Conservation (phyloP, 1,140 invertebrate genomes). For the Cydia fagiglandana region DNA sequence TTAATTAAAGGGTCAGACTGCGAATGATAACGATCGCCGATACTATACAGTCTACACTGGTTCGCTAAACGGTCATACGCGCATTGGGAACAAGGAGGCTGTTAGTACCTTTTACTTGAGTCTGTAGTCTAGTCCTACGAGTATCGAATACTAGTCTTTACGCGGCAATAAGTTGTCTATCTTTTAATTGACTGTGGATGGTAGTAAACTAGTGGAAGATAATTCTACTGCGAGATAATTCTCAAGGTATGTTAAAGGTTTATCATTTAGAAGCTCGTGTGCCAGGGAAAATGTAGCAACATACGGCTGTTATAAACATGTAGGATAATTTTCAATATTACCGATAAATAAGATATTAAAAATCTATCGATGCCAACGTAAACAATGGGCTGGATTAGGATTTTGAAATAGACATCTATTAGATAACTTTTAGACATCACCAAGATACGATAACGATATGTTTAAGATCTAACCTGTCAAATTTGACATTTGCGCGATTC, state of each 20-base stretch:
- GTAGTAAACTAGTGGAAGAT: conserved; percentile 14
- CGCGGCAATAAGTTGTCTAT: conserved; percentile 30
- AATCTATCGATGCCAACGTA: too few species aligned
- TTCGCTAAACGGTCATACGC: not conserved
- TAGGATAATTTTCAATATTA: too few species aligned
- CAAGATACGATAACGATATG: too few species aligned
- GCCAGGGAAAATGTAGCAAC: not conserved
- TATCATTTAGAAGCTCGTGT: not conserved
- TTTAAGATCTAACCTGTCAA: too few species aligned
- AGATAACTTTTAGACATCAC: too few species aligned
- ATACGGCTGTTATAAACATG: too few species aligned
- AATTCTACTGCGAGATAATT: conserved; percentile 7
- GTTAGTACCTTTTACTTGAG: not conserved
- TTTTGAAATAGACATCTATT: too few species aligned
- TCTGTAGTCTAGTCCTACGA: not conserved
- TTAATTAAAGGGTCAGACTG: conserved; percentile 31
- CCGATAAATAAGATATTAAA: too few species aligned
- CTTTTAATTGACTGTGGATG: conserved; percentile 27
- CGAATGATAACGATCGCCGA: conserved; percentile 23
- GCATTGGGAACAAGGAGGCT: not conserved
- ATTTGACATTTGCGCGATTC: too few species aligned
- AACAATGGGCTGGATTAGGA: too few species aligned
- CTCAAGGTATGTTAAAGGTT: not conserved
- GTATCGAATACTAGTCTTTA: conserved; percentile 25
- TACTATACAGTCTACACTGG: not conserved